These are phyloP conservation scores for Stenotaenia linearis DNA, from an alignment of 2,888 invertebrate genomes.

Conservation along the genomic window DNA sequence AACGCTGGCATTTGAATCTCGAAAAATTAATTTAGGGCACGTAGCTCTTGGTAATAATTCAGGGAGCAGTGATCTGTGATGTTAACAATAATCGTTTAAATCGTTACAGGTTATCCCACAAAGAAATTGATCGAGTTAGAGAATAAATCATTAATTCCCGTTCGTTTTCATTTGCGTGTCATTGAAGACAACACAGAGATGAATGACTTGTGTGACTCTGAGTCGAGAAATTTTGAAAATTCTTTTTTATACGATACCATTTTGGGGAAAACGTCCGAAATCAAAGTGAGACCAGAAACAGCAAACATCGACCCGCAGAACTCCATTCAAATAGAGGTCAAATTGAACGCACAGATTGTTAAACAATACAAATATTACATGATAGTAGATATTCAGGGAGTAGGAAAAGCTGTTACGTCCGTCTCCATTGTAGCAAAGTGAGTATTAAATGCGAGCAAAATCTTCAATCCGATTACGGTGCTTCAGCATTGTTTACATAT, in stretches of 20 bases:
- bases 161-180: not conserved
- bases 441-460: not conserved
- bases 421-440: not conserved
- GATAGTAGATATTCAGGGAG: not conserved
- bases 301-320: not conserved
- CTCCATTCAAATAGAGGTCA: not conserved
- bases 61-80: no score
- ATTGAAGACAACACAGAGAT: not conserved
- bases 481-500: not conserved
- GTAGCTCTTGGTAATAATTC: not conserved
- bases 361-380: not conserved
- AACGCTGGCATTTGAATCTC: not conserved
- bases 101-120: not conserved
- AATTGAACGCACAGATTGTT: not conserved
- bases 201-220: not conserved
- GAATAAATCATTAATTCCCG: not conserved
- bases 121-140: not conserved
- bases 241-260: not conserved
- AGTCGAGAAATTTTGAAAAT: not conserved
- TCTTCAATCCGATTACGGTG: not conserved
- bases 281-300: not conserved
- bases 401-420: conserved; percentile 22
- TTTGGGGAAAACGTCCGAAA: not conserved
- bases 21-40: not conserved
- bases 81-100: not conserved